These are phyloP conservation scores for Trichogramma evanescens DNA, from an alignment of 2,888 invertebrate species.

Conservation along the genomic window DNA sequence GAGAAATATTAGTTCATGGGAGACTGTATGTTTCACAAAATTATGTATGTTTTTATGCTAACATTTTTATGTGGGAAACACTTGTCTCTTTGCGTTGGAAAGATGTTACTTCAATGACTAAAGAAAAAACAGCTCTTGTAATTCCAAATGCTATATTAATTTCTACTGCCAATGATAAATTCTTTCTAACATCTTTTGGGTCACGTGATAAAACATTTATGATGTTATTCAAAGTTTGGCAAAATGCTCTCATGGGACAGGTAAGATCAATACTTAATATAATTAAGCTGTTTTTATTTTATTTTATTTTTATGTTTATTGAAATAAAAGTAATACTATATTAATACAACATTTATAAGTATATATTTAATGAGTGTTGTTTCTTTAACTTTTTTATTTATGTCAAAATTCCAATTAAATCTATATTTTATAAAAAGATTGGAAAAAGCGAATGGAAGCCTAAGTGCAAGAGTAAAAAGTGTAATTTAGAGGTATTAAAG, in stretches of 20 bases:
- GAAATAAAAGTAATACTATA: constrained; percentile 8
- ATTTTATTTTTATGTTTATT: constrained; percentile 7
- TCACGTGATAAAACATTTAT: constrained; percentile 90
- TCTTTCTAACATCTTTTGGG: constrained; percentile 91
- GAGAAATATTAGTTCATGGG: constrained; percentile 93
- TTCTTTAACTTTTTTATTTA: constrained; percentile 22
- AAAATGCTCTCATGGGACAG: constrained; percentile 89
- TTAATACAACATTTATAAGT: constrained; percentile 11
- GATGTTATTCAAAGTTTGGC: constrained; percentile 94
- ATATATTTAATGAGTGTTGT: constrained; percentile 19
- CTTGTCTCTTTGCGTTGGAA: constrained; percentile 77
- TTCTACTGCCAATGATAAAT: constrained; percentile 73
- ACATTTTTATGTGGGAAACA: constrained; percentile 96
- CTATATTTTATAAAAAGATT: constrained; percentile 21
- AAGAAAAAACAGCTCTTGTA: constrained; percentile 87
- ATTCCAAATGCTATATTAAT: constrained; percentile 95
- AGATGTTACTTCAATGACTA: constrained; percentile 87
- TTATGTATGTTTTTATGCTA: constrained; percentile 94
- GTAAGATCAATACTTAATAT: constrained; percentile 24
- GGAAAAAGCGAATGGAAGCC: constrained; percentile 20
- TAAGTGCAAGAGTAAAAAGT: constrained; percentile 20
- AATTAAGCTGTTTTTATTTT: constrained; percentile 10
- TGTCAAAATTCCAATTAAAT: constrained; percentile 21
- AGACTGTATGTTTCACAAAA: constrained; percentile 91
- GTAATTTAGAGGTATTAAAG: constrained; percentile 21